Base-by-base conservation (phyloP, 1,140 invertebrate genomes). In the Sinonovacula constricta region DNA sequence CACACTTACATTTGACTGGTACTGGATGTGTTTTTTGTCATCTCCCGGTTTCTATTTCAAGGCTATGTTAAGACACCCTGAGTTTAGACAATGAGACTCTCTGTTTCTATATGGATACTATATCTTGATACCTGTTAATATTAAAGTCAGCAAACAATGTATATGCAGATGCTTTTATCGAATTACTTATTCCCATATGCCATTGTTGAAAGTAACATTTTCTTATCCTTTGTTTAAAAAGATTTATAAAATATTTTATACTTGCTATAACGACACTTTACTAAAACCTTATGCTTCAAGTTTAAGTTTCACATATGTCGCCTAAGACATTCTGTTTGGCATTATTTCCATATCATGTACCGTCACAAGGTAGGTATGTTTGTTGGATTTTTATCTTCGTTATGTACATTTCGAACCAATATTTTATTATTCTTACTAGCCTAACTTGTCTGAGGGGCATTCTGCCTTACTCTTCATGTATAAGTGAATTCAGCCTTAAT, bases 31-130 rank as follows among this genome's bases (percentile, higher is more conserved):
- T 10, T 22, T 57, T 62, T 10, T 22, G n/a, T 24, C 53, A 72
- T 62, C 54, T 62, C 22, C 34, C 69, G 30, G 24, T 26, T 60
- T 72, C 57, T 30, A 72, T 51, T 45, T 30, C 51, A 28, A 72
- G 26, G 45, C 24, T 62, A 62, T 72, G 69, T 4, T 22, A 33
- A 18, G 28, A 57, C 26, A 36, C 34, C 51, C 34, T 60, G 62
- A 72, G 31, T 14, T 36, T 28, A 60, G 31, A 15, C 18, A 72
- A 34, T 30, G 39, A 15, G 33, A 54, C 7, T 54, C 3, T 60
- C 30, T 51, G 62, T 59, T 30, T 39, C 10, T 22, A 18, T 22
- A 30, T 31, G 39, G 14, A 2, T 33, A 60, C 30, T 5, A 59
- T 45, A 34, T 31, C 18, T 28, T 62, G 22, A 49, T 72, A 72